Percentiles rank a stretch among this genome's conserved stretches.
Conservation (phyloP, 2,797 vertebrate species). For the Hoplostethus atlanticus region DNA sequence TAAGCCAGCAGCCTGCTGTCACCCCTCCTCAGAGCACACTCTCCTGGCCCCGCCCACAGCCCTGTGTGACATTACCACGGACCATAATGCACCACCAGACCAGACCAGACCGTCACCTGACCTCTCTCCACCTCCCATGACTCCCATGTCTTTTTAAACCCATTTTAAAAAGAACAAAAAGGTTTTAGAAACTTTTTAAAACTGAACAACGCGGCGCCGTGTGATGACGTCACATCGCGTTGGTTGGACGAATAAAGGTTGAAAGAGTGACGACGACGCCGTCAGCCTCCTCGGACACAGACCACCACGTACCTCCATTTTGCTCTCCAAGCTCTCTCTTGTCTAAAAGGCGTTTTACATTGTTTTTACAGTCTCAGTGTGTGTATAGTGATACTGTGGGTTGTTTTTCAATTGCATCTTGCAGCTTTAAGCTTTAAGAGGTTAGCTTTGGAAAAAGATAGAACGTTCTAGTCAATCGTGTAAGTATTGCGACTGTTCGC, state of each 20-base stretch:
- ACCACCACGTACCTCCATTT: conserved; percentile 70
- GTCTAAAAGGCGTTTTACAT: conserved; percentile 24
- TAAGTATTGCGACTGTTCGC: conserved; percentile 10
- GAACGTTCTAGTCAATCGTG: conserved; percentile 9
- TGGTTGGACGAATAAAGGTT: conserved; percentile 6
- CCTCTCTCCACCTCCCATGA: conserved; percentile 21
- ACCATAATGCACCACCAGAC: conserved; percentile 43
- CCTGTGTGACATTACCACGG: conserved; percentile 28
- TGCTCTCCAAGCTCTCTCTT: conserved; percentile 40
- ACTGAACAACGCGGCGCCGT: conserved; percentile 17
- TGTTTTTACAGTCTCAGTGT: conserved; percentile 31
- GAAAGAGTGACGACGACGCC: conserved; percentile 22
- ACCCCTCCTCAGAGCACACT: conserved; percentile 61
- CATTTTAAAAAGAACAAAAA: conserved; percentile 29
- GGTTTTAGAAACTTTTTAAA: conserved; percentile 56
- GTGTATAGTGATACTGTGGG: conserved; percentile 46
- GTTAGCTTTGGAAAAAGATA: conserved; percentile 29
- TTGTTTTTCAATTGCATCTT: conserved; percentile 31
- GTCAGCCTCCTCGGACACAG: conserved; percentile 45
- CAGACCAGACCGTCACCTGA: conserved; percentile 9
- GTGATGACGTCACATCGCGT: neutral
- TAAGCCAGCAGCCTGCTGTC: conserved; percentile 42
- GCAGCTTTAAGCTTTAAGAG: conserved; percentile 29
- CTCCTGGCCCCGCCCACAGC: conserved; percentile 16
- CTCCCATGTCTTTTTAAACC: conserved; percentile 52